Evolutionary conservation across 2,888 invertebrate species (phyloP), one percentile per base, ranked within the genome.

Genomic region (Ernsta delagoae): DNA sequence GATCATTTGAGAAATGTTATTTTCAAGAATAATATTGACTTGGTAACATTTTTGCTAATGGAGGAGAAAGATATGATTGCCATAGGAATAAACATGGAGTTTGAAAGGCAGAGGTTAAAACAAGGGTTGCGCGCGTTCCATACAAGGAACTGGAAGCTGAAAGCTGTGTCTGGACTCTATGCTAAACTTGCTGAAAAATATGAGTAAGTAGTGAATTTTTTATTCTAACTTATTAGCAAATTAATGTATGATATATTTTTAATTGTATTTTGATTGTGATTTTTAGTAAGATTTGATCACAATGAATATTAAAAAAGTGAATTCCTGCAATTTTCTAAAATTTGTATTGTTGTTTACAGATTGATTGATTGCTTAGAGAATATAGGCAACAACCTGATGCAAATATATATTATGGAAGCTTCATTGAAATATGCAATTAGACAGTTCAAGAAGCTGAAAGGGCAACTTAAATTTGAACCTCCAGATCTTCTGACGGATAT

Each of bases 81-180:
- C 64, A 75, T 96, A 48, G 96, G 95, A 45, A 89, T 96, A 16
- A 85, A 91, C 4, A 89, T 96, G 84, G 94, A 94, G 0, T 94
- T 92, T 74, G 95, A 96, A 77, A 88, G 95, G 72, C 92, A 94
- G 72, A 89, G 94, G 77, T 89, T 96, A 71, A 80, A 90, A 65
- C 78, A 83, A 45, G 94, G 94, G 0, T 78, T 96, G 59, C 87
- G 93, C 63, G 92, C 89, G 73, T 96, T 96, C 79, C 96, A 96
- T 76, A 88, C 84, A 70, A 90, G 92, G 74, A 87, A 91, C 1
- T 96, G 95, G 94, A 94, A 90, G 77, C 73, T 92, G 1, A 86
- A 87, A 69, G 82, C 92, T 5, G 92, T 93, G 0, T 83, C 88
- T 1, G 93, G 92, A 8, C 73, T 94, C 78, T 79, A 90, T 82